Evolutionary conservation across 2,113 vertebrate genomes (phyloP), one percentile per base, ranked within the genome.

Genomic region (Cyprinus carpio): DNA sequence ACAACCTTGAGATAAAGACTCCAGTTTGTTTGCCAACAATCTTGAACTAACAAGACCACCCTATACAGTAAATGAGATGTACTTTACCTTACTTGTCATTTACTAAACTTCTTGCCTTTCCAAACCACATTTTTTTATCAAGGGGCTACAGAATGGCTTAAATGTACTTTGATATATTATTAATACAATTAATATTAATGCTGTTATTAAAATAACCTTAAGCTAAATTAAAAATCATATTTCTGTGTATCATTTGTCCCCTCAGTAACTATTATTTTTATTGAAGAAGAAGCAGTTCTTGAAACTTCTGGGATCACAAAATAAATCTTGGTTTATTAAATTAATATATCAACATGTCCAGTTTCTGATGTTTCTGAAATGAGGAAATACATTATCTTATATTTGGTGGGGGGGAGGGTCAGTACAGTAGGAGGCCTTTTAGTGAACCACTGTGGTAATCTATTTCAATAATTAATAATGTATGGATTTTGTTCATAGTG

Each of bases 1-100:
- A 51, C 25, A 76, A 76, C 75, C 49, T 76, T 76, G 75, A 18
- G 49, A 76, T 76, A 76, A 76, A 54, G 16, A 18, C 8, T 76
- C n/a, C 16, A 31, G 40, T 75, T 46, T 75, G 23, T 27, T 46
- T 46, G 11, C 71, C 25, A 46, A 23, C 13, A 46, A 75, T 40
- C 37, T 74, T 74, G 23, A 46, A 46, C 40, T 46, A 46, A 58
- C 23, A 9, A 46, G 71, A 46, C 12, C 11, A 74, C 37, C 2
- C 5, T 74, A 43, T 7, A 46, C 2, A 15, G 40, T 43, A 46
- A 74, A 46, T 25, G 2, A 10, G 1, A 13, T 72, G 40, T 43
- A 13, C 10, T 15, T 72, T 40, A 43, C 20, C 1, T 40, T 72
- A 43, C 23, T 37, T 43, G 23, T 25, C 20, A 46, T 46, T 25